Percentiles rank a stretch among this genome's conserved stretches.
Conservation (phyloP, 2,797 vertebrate species). For the Gobio occitaniae region DNA sequence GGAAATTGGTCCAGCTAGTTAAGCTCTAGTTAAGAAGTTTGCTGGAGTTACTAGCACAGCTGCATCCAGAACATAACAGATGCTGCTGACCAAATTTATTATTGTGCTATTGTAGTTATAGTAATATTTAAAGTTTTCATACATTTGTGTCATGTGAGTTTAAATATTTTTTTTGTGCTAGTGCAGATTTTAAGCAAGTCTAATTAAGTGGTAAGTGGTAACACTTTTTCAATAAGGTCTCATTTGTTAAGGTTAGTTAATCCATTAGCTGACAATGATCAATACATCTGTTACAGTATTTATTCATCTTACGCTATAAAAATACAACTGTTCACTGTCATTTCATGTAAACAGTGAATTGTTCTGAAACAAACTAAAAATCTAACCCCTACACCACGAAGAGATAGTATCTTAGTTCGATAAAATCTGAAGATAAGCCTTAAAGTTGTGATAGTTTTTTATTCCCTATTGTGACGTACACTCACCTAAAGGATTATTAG, state of each 20-base stretch:
- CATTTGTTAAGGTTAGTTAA: not conserved
- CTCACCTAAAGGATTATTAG: no score
- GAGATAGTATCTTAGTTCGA: not conserved
- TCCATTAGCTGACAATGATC: not conserved
- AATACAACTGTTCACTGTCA: not conserved
- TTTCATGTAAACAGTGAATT: not conserved
- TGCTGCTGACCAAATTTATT: no score
- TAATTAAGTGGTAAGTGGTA: not conserved
- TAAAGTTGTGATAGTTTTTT: no score
- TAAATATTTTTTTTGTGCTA: no score
- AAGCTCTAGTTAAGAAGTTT: not conserved
- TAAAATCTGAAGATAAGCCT: not conserved
- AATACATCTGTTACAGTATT: not conserved
- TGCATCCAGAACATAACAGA: not conserved
- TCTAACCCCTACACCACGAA: not conserved
- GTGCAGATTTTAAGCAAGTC: not conserved
- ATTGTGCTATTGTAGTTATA: no score
- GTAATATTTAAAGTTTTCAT: no score
- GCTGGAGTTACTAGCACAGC: no score
- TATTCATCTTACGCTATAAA: not conserved
- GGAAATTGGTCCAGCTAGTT: not conserved
- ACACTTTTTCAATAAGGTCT: not conserved
- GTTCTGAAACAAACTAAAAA: not conserved
- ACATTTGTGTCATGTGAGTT: no score
- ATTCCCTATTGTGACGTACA: no score